A percentile compares a stretch with the other conserved stretches of the same genome.
Evolutionary conservation across 2,797 vertebrate species (phyloP).

Genomic region (Squalus acanthias): DNA sequence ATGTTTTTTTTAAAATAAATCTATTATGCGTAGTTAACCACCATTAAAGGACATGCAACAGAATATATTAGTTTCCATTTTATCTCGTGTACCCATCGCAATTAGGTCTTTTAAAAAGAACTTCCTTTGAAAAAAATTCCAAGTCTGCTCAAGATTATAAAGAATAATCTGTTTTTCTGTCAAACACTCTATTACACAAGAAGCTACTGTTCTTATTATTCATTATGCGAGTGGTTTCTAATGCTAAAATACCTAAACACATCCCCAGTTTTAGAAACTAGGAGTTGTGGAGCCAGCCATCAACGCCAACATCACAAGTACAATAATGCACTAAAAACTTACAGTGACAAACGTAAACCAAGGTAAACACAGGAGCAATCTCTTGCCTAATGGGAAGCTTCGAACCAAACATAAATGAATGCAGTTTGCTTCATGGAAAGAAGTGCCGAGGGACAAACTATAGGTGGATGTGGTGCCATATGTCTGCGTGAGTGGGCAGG

Average conservation of each 20-base stretch:
- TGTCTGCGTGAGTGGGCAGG: neutral
- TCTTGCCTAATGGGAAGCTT: neutral
- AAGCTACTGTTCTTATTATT: slow-evolving; percentile 21
- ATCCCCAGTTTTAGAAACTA: neutral
- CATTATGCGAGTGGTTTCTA: slow-evolving; percentile 3
- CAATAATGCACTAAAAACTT: neutral
- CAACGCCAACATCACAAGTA: neutral
- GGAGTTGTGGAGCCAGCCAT: neutral
- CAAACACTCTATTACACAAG: neutral
- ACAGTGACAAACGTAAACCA: neutral
- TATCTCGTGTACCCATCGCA: neutral
- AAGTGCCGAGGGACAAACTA: neutral
- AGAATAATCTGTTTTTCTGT: slow-evolving; percentile 15
- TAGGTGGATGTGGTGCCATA: neutral
- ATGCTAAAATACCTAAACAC: neutral
- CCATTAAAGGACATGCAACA: neutral
- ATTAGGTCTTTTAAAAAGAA: neutral
- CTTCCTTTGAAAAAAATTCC: neutral
- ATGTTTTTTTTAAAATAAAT: neutral
- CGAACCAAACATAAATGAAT: neutral
- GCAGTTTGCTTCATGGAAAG: neutral
- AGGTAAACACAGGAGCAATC: neutral
- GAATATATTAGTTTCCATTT: neutral
- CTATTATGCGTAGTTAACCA: neutral
- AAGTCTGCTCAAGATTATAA: slow-evolving; percentile 4